Evolutionary conservation across 2,888 invertebrate genomes (phyloP).

Genomic region (Drosophila maculinotata): DNA sequence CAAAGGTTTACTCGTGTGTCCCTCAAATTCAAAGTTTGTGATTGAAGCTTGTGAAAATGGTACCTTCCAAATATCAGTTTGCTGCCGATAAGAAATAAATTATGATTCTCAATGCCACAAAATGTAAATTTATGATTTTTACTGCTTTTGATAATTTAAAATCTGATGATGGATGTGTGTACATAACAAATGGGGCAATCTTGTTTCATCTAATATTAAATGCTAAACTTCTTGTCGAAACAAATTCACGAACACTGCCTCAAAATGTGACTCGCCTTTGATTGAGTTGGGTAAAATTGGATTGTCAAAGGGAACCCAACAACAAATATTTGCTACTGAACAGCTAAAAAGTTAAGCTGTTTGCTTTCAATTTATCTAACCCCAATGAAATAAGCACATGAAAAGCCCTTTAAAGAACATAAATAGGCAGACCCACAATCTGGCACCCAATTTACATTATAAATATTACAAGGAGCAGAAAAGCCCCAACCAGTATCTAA

Average conservation of each 20-base stretch:
- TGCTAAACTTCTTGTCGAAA: neutral
- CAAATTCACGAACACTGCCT: neutral
- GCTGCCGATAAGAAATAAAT: no score
- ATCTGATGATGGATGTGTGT: constrained; percentile 3
- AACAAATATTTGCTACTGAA: neutral
- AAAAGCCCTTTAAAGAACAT: constrained; percentile 6
- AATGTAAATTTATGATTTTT: no score
- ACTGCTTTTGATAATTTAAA: neutral
- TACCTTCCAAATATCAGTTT: no score
- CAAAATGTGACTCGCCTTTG: constrained; percentile 2
- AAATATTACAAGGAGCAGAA: constrained; percentile 57
- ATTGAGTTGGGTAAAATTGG: constrained; percentile 31
- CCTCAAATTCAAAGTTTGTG: no score
- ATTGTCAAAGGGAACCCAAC: no score
- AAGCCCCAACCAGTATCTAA: neutral
- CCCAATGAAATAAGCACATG: constrained; percentile 12
- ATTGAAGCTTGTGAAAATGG: no score
- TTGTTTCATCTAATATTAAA: neutral
- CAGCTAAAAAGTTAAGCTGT: constrained; percentile 20
- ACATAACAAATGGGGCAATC: constrained; percentile 3
- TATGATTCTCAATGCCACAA: no score
- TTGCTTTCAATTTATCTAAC: constrained; percentile 41
- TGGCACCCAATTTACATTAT: constrained; percentile 61
- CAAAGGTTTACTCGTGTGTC: no score
- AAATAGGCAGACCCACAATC: constrained; percentile 22